phyloP scores from a whole-genome alignment of 2,113 vertebrate species.

The Bambusicola thoracicus region DNA sequence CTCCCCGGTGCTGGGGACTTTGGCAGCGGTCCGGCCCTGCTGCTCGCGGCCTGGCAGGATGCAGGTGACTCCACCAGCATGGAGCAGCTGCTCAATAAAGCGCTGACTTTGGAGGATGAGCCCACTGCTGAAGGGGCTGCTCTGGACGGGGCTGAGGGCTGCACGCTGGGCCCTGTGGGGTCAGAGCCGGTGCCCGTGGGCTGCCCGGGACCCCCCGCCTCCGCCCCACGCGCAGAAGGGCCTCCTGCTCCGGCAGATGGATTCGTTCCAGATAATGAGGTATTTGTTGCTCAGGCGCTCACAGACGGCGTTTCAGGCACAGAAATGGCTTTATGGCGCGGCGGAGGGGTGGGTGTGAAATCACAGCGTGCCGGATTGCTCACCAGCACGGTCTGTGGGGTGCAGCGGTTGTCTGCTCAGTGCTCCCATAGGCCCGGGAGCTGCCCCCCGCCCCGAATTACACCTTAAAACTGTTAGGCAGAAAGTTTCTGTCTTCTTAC shows the following conservation, averaged over 20 bases:
- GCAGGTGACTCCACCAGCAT: not conserved
- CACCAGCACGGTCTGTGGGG: not conserved
- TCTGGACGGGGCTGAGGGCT: not conserved
- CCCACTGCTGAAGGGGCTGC: accelerated
- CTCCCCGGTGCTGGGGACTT: accelerated
- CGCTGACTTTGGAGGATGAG: not conserved
- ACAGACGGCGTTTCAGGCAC: not conserved
- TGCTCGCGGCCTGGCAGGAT: not conserved
- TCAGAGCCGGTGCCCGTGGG: accelerated
- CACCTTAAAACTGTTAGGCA: not conserved
- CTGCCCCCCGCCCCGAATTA: not conserved
- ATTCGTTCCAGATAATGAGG: conserved; percentile 79
- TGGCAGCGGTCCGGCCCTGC: accelerated
- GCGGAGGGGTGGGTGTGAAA: conserved; percentile 19
- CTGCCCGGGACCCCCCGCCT: not conserved
- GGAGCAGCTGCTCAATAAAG: not conserved
- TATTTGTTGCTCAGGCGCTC: conserved; percentile 70
- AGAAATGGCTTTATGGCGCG: conserved; percentile 1
- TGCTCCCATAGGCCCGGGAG: not conserved
- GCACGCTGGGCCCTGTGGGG: not conserved
- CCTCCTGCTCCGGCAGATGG: conserved; percentile 65
- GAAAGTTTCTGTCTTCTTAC: not conserved
- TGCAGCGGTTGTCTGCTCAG: not conserved
- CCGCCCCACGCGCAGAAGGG: conserved; percentile 33
- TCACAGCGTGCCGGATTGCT: not conserved